phyloP scores from a whole-genome alignment of 37 sponge, comb jelly and placozoan species.

The Mnemiopsis leidyi region DNA sequence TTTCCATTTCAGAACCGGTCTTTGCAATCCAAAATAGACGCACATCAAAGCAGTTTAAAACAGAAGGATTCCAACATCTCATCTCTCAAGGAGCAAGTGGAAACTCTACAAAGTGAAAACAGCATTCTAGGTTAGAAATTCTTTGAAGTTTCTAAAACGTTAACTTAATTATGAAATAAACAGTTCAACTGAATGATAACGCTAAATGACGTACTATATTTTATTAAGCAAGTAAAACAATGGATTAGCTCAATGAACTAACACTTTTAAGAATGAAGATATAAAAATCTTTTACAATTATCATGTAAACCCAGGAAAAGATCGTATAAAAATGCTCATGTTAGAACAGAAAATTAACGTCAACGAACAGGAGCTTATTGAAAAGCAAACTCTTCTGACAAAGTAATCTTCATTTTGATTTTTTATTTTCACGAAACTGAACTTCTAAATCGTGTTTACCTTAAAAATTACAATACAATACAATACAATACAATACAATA shows the following conservation, averaged over 20 bases:
- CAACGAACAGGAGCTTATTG: not conserved
- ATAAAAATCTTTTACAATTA: not conserved
- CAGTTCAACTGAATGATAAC: too few species aligned
- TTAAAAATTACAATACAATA: too few species aligned
- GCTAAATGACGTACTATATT: too few species aligned
- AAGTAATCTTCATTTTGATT: too few species aligned
- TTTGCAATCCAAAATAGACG: not conserved
- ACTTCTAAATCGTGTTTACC: too few species aligned
- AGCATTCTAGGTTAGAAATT: not conserved
- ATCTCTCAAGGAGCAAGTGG: not conserved
- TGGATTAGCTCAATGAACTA: too few species aligned
- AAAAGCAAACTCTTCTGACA: not conserved
- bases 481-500: too few species aligned
- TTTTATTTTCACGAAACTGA: too few species aligned
- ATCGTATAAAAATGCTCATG: conserved; percentile 27
- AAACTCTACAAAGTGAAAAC: not conserved
- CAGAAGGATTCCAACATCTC: not conserved
- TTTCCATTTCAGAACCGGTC: not conserved
- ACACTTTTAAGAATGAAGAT: too few species aligned
- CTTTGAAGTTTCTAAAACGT: too few species aligned
- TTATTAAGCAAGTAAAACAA: too few species aligned
- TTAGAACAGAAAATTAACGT: conserved; percentile 23
- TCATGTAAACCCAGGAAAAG: not conserved
- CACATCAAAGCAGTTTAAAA: not conserved
- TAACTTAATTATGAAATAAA: too few species aligned